Conservation (phyloP, 1,140 invertebrate genomes). For the Drosophila ohnishii region DNA sequence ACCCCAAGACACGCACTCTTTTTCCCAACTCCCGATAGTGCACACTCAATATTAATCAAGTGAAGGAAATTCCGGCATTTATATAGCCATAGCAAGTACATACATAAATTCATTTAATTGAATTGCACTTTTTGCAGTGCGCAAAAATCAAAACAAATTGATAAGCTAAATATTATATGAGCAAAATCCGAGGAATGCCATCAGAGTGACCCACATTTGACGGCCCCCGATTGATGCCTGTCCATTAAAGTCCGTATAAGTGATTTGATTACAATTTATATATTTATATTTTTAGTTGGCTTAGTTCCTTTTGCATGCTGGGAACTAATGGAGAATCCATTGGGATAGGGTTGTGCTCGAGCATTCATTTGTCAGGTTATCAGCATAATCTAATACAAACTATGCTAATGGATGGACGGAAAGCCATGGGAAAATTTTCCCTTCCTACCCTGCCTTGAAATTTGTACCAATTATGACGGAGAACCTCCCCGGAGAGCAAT, state of each 20-base stretch:
- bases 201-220: conserved; percentile 23
- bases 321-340: conserved; percentile 4
- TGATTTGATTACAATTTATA: background rate
- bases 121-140: conserved; percentile 32
- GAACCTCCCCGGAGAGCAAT: conserved; percentile 71
- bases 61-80: conserved; percentile 1
- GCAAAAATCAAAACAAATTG: conserved; percentile 41
- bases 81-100: conserved; percentile 12
- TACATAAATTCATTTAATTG: conserved; percentile 24
- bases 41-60: conserved; percentile 16
- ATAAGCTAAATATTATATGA: conserved; percentile 27
- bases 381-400: conserved; percentile 37
- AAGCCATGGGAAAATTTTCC: conserved; percentile 41
- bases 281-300: background rate
- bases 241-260: background rate
- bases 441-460: conserved; percentile 28
- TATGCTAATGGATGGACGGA: conserved; percentile 31
- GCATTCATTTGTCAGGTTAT: conserved; percentile 29
- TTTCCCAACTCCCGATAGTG: conserved; percentile 13
- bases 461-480: conserved; percentile 66
- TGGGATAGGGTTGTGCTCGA: conserved; percentile 19
- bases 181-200: conserved; percentile 4
- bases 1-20: conserved; percentile 53
- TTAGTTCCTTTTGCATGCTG: background rate
- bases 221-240: background rate